Evolutionary conservation across 2,888 invertebrate genomes (phyloP), one percentile per base, ranked within the genome.

Genomic region (Balanococcus diminutus): DNA sequence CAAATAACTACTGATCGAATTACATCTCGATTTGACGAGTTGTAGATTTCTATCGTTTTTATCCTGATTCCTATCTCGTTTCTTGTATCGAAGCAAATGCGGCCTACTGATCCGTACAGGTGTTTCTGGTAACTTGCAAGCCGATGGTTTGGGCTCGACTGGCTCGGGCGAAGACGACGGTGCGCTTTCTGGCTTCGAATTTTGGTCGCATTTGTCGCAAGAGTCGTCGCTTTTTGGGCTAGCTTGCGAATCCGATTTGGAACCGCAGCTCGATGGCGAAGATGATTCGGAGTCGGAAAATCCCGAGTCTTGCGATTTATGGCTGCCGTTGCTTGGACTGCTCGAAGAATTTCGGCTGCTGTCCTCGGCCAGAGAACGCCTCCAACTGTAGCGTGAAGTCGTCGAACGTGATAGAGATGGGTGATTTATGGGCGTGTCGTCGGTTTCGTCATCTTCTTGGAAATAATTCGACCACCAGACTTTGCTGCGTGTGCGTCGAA

Each of bases 221-320:
- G n/a, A n/a, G n/a, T 61, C 79, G 9, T 61, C 28, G 11, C 22
- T 19, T n/a, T n/a, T n/a, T n/a, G n/a, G n/a, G n/a, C n/a, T n/a
- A n/a, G n/a, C n/a, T n/a, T n/a, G n/a, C n/a, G n/a, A n/a, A 16
- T 31, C 72, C 4, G 75, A 79, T 31, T 79, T 28, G 16, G 61
- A 82, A 42, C 89, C 88, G 86, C 90, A 81, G n/a, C 81, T 86
- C 16, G 86, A 86, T 19, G 81, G 90, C 11, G 90, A 61, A 61
- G 87, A 87, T 39, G 87, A 86, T 61, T 95, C 95, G 0, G 94
- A 94, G 89, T 95, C 95, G 0, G 95, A 95, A 90, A 95, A 95
- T 0, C 95, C 95, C 0, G 95, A 95, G 90, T 95, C 95, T 90
- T 94, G 94, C 89, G 95, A 95, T 87, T 94, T 93, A 87, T 94